Base-by-base conservation (phyloP, 2,113 vertebrate genomes). In the Micronisus gabar region DNA sequence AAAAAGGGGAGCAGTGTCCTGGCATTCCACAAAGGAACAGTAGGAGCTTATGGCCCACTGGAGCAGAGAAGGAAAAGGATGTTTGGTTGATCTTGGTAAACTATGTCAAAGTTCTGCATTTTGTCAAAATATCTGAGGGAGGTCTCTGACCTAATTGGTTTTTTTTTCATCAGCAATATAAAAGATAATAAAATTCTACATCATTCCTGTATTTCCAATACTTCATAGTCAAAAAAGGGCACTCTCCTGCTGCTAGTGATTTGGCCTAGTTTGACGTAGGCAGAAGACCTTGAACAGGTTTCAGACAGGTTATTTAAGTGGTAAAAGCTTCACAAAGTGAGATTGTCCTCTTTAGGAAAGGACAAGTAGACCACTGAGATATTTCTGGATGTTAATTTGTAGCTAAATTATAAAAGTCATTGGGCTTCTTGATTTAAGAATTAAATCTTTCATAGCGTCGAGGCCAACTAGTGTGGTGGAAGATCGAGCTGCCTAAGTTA, bases 381-480 rank as follows among this genome's bases (percentile, higher is more conserved):
- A 87, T 82, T 91, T 79, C 61, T 80, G 71, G 45, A 76, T 96
- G 29, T 61, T 94, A 95, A 76, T 87, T 91, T 94, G 22, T 72
- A 62, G 58, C 19, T 85, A 85, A 91, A 66, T 61, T 85, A 62
- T 58, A 61, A 30, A 89, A 94, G 36, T 82, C 27, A 45, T 72
- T 80, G 12, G 58, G 15, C 62, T 73, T 94, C 48, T 76, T 80
- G 73, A 72, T 72, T 67, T 82, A 75, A 85, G 66, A 85, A 75
- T 72, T 47, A 29, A 43, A 53, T 68, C 79, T 87, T 76, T 55
- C 16, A 7, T 45, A 58, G 34, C 0, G 0, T 18, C 4, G 1
- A 11, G 36, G 34, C 75, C 90, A 86, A 21, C 38, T n/a, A 20
- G 26, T 4, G 19, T 81, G 25, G 27, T 53, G 17, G 80, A 88